Base-by-base conservation (phyloP, 2,113 vertebrate species). In the Plestiodon gilberti region DNA sequence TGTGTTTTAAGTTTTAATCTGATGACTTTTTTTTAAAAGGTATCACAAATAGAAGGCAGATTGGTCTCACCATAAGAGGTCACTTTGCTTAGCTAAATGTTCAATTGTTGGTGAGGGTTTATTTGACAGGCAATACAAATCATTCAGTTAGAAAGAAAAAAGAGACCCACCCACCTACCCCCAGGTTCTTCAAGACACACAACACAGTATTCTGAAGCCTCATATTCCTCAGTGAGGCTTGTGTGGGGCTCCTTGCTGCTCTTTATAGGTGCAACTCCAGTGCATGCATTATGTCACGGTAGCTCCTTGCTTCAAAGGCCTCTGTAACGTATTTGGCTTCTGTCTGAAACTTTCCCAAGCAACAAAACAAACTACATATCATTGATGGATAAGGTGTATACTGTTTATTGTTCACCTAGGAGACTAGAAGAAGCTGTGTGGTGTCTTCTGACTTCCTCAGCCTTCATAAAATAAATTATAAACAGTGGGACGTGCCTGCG, bases 361-460 rank as follows among this genome's bases (percentile, higher is more conserved):
- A 87, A 23, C 65, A 74, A 71, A 88, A 78, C 64, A 78, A 78
- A 69, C 40, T 28, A 71, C 30, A 38, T 62, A 59, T 83, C 55
- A 52, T 83, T 82, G 40, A 83, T 64, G 4, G 40, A 52, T 33
- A 48, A 28, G 43, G 15, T 75, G 59, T 64, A 7, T 78, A 55
- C 33, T 79, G 61, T 89, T 86, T 81, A 38, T 52, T 61, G 64
- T 86, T 82, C 78, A 30, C 22, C 57, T 84, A 61, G 90, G 85
- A 92, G 89, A 30, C 52, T 71, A 48, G 28, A 78, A 83, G 81
- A 55, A 55, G 1, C 64, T 33, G 73, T 77, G 85, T 81, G 43
- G 78, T 89, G 82, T 83, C 55, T 91, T 20, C 79, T 2, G 78
- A 52, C 6, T 78, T 85, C 79, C 83, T 64, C 55, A 87, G 30